A percentile compares a stretch with the other conserved stretches of the same genome.
Evolutionary conservation across 2,113 vertebrate species (phyloP).

Genomic region (Balaeniceps rex): DNA sequence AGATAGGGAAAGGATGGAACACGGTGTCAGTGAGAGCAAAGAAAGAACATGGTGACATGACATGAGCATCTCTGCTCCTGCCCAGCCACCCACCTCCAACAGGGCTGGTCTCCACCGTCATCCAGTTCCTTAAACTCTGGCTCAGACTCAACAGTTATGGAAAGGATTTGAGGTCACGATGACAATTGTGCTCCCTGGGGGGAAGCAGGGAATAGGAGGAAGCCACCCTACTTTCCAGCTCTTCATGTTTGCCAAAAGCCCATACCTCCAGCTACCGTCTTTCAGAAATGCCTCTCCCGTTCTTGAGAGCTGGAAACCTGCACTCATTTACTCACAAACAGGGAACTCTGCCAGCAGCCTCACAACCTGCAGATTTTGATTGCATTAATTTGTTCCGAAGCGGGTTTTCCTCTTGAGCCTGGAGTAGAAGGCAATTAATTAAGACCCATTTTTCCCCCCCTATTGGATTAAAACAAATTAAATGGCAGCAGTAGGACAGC

Average conservation of each 20-base stretch:
- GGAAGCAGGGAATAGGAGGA: background rate
- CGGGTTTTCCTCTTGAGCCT: conserved; percentile 51
- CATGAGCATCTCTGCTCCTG: background rate
- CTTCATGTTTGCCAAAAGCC: background rate
- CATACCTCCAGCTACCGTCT: background rate
- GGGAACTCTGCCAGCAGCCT: conserved; percentile 37
- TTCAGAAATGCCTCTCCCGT: background rate
- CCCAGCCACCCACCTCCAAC: background rate
- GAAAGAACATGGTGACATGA: background rate
- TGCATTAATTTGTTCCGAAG: conserved; percentile 61
- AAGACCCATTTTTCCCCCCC: conserved; percentile 1
- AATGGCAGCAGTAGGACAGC: conserved; percentile 12
- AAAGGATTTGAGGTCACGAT: background rate
- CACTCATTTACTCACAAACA: background rate
- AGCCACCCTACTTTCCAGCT: background rate
- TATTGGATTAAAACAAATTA: conserved; percentile 52
- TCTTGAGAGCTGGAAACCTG: background rate
- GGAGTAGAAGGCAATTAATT: conserved; percentile 73
- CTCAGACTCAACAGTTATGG: background rate
- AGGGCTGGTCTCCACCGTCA: background rate
- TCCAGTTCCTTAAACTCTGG: background rate
- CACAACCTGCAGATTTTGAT: conserved; percentile 51
- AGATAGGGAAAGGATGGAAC: background rate
- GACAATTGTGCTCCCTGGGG: rapidly evolving
- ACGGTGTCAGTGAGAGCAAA: background rate